Conservation (phyloP, 2,888 invertebrate genomes). For the Ectemnius cavifrons region DNA sequence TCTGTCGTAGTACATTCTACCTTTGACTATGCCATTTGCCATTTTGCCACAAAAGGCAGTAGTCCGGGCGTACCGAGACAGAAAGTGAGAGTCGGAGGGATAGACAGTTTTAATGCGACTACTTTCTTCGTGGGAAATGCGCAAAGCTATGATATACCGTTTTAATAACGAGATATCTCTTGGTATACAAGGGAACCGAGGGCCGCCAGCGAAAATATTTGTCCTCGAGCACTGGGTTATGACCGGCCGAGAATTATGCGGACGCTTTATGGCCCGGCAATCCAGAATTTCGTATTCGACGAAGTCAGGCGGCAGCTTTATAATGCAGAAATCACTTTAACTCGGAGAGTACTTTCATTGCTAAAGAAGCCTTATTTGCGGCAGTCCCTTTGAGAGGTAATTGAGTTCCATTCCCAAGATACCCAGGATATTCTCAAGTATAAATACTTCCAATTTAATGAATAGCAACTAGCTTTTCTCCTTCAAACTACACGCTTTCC, state of each 20-base stretch:
- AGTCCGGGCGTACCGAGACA: too few species aligned
- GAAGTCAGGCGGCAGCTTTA: slow-evolving; percentile 30
- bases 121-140: not conserved
- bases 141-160: slow-evolving; percentile 23
- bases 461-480: slow-evolving; percentile 22
- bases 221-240: slow-evolving; percentile 38
- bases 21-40: too few species aligned
- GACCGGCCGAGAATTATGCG: slow-evolving; percentile 42
- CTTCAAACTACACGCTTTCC: slow-evolving; percentile 18
- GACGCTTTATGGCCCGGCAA: slow-evolving; percentile 36
- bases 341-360: slow-evolving; percentile 26
- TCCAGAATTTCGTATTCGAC: slow-evolving; percentile 42
- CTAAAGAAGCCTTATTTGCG: slow-evolving; percentile 40
- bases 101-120: slow-evolving; percentile 3
- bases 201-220: slow-evolving; percentile 42
- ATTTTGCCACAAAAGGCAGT: too few species aligned
- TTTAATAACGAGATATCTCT: slow-evolving; percentile 44
- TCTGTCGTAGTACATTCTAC: too few species aligned
- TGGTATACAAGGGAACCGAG: slow-evolving; percentile 15
- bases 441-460: slow-evolving; percentile 64
- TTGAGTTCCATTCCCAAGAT: slow-evolving; percentile 30
- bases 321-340: slow-evolving; percentile 52
- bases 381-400: slow-evolving; percentile 36
- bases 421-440: slow-evolving; percentile 44
- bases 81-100: too few species aligned